Base-by-base conservation (phyloP, 2,797 vertebrate species). In the Bradypodion pumilum region DNA sequence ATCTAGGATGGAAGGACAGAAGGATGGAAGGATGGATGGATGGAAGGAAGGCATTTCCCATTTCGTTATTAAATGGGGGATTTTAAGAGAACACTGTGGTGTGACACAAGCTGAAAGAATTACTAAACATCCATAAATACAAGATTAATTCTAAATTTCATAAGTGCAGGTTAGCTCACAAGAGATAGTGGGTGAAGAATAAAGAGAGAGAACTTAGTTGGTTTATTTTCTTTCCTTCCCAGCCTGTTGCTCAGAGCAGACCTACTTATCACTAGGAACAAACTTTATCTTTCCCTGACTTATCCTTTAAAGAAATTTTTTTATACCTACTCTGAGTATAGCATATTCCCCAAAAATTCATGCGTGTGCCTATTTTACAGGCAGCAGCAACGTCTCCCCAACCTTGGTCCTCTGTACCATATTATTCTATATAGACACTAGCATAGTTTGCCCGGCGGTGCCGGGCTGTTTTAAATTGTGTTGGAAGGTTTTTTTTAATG, bases 71-170 rank as follows among this genome's bases (percentile, higher is more conserved):
- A 81, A 65, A 49, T 21, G 52, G 52, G 5, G n/a, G 69, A 68
- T 21, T 40, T 79, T 80, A 80, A 74, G 27, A 35, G n/a, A 80
- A 74, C 66, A 59, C 62, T 15, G 29, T 66, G 69, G 13, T 40
- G 8, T 80, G 49, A 80, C 29, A 80, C n/a, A 29, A 80, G 72
- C 29, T 35, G n/a, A 79, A 42, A 63, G 46, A 52, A 49, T 60
- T 2, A 2, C 37, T 35, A 66, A 85, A n/a, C 63, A 21, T 49
- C 46, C 37, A 46, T 69, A 62, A 56, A 37, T 62, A 60, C 69
- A 46, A 62, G 32, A 68, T 79, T 74, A 84, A 84, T 65, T 27
- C 35, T 65, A 63, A 16, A 6, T 69, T 52, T 69, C 65, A 85
- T 49, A 81, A 81, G 25, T 70, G n/a, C 40, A 76, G 75, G 37